Evolutionary conservation across 2,113 vertebrate species (phyloP), one percentile per base, ranked within the genome.

Genomic region (Astatotilapia flaviijosephi): DNA sequence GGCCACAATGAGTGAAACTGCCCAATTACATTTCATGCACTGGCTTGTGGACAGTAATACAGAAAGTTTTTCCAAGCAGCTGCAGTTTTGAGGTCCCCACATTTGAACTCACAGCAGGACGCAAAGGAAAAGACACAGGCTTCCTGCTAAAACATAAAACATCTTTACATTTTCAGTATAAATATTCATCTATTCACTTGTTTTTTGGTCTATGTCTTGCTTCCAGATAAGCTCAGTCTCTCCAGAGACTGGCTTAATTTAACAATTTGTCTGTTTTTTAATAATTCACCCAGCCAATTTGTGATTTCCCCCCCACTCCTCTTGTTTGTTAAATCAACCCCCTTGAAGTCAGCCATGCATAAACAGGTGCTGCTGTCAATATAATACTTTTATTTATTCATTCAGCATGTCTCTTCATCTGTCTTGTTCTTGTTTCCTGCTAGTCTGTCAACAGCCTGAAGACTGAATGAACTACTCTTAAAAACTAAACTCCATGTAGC

Each of bases 221-320:
- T 81, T 54, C 6, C 77, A 73, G 47, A 47, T 83, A 79, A 90
- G 21, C 51, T 80, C 26, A 5, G 33, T 53, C 70, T 83, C 91
- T 70, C 85, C 7, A 2, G 77, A 56, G 90, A 85, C 3, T 12
- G 6, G 9, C 81, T 88, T 40, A 45, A 84, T 85, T 86, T 40
- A 9, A 77, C 55, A 21, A 5, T 26, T 26, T 53, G 6, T 83
- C 58, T 55, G 51, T 82, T 87, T 79, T 70, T 68, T 40, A 21
- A 33, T 11, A 26, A 21, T 83, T 68, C 33, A 79, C 49, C 47
- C 55, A 81, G 86, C 83, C 90, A 92, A 88, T 91, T 91, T 94
- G 70, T 49, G 19, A 49, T 81, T 77, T 13, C 0, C 21, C 5
- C 73, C 19, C 5, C 33, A 80, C 49, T 79, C 51, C 73, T 70